A percentile compares a stretch with the other conserved stretches of the same genome.
Conservation (phyloP, 2,797 vertebrate genomes). For the Oryzias dopingdopingensis region DNA sequence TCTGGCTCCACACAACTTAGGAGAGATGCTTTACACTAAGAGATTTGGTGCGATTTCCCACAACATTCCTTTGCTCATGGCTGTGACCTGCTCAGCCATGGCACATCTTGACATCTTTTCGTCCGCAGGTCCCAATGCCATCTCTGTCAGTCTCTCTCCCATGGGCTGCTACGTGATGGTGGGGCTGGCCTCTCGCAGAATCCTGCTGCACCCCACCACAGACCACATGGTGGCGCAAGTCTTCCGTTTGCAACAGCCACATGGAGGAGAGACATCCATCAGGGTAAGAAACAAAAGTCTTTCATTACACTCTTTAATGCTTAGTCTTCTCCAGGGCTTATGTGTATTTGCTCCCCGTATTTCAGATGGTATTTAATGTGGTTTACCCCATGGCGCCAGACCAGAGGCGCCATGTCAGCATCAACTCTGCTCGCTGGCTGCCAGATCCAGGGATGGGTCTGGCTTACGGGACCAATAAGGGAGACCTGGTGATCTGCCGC, state of each 20-base stretch:
- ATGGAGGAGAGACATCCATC: slow-evolving; percentile 97
- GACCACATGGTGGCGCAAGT: slow-evolving; percentile 99
- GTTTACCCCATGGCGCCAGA: slow-evolving; percentile 98
- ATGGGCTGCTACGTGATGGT: slow-evolving; percentile 99
- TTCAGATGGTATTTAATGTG: slow-evolving; percentile 94
- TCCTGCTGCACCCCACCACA: slow-evolving; percentile 94
- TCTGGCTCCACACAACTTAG: slow-evolving; percentile 95
- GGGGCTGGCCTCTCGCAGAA: slow-evolving; percentile 93
- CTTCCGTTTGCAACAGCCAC: slow-evolving; percentile 96
- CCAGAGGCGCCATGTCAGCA: slow-evolving; percentile 97
- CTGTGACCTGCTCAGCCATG: background rate
- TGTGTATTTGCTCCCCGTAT: background rate
- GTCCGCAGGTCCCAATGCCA: slow-evolving; percentile 90
- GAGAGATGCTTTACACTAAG: slow-evolving; percentile 98
- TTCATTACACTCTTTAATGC: background rate
- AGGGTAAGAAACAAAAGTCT: slow-evolving; percentile 79
- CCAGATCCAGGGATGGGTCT: slow-evolving; percentile 94
- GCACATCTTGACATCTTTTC: background rate
- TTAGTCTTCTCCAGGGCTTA: background rate
- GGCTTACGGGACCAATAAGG: slow-evolving; percentile 98
- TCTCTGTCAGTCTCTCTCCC: slow-evolving; percentile 96
- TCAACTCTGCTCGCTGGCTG: slow-evolving; percentile 98
- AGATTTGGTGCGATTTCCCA: slow-evolving; percentile 83
- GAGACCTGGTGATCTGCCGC: slow-evolving; percentile 97
- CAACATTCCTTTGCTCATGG: background rate